Evolutionary conservation across 2,113 vertebrate species (phyloP).

Genomic region (Peromyscus californicus): DNA sequence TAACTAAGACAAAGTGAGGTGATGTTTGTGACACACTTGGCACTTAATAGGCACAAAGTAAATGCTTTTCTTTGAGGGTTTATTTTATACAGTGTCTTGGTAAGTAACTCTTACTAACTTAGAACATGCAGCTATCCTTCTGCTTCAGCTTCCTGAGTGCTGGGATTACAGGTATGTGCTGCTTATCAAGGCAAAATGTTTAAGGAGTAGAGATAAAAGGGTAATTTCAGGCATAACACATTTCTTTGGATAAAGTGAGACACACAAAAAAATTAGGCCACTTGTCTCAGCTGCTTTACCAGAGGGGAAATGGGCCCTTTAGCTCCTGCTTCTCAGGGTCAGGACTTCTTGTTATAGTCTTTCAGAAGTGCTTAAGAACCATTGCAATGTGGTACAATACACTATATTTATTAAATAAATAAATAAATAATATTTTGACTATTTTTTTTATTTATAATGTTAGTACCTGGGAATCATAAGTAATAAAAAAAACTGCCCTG

Average conservation of each 20-base stretch:
- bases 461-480: background rate
- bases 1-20: background rate
- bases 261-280: background rate
- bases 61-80: background rate
- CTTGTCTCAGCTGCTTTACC: background rate
- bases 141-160: background rate
- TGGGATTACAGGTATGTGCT: background rate
- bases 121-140: background rate
- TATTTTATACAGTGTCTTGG: background rate
- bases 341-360: background rate
- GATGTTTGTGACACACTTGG: background rate
- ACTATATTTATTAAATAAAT: background rate
- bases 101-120: background rate
- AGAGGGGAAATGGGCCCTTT: background rate
- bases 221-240: background rate
- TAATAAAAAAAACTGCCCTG: conserved; percentile 4
- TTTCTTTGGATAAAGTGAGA: conserved; percentile 1
- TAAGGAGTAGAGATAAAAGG: background rate
- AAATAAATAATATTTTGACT: background rate
- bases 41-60: background rate
- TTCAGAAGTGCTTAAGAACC: conserved; percentile 30
- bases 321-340: background rate
- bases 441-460: background rate
- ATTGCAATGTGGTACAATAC: background rate
- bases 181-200: background rate